A percentile compares a stretch with the other conserved stretches of the same genome.
Conservation (phyloP, 2,113 vertebrate genomes). For the Psammodynastes pulverulentus region DNA sequence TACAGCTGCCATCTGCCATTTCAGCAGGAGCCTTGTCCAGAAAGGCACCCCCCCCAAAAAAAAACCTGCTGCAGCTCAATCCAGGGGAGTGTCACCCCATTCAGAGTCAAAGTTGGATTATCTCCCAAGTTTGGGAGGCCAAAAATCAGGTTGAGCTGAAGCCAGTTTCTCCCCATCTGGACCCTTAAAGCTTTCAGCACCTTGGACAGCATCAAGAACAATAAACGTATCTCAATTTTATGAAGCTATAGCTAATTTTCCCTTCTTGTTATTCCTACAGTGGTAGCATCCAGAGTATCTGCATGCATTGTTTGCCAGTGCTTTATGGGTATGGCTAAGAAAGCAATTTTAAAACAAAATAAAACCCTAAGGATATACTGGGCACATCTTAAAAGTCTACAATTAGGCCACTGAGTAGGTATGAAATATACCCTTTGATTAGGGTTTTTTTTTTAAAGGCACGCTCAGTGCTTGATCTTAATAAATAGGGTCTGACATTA, state of each 20-base stretch:
- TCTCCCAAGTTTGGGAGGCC: neutral
- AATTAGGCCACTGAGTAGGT: neutral
- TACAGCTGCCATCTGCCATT: neutral
- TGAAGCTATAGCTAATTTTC: too few species aligned
- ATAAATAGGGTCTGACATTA: neutral
- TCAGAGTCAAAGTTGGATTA: neutral
- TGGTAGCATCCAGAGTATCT: neutral
- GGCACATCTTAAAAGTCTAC: conserved; percentile 16
- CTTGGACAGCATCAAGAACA: neutral
- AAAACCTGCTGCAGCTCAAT: neutral
- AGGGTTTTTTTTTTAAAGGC: neutral
- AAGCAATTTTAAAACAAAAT: conserved; percentile 34
- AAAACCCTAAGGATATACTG: conserved; percentile 12
- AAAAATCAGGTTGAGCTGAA: neutral
- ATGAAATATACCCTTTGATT: conserved; percentile 30
- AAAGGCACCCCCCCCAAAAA: neutral
- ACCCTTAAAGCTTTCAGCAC: neutral
- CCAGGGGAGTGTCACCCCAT: neutral
- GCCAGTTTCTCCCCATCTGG: neutral
- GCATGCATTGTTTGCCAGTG: conserved; percentile 4
- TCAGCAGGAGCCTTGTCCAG: neutral
- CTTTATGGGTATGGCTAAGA: neutral
- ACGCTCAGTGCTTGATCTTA: conserved; percentile 23
- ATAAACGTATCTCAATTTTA: neutral
- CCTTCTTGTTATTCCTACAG: neutral